These are phyloP conservation scores for Philereme vetulata DNA, from an alignment of 2,888 invertebrate genomes.

Conservation along the genomic window DNA sequence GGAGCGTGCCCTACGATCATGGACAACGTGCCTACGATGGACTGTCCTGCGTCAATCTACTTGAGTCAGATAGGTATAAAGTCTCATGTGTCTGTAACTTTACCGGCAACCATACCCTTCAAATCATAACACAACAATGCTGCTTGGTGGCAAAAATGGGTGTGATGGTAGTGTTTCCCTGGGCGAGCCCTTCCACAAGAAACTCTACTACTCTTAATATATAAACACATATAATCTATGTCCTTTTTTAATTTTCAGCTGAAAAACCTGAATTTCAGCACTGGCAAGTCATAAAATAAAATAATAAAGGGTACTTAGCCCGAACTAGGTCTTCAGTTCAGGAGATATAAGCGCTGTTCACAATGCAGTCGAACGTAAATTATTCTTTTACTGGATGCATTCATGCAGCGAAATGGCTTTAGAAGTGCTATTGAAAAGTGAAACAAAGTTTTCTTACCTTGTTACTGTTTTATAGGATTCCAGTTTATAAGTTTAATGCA, in stretches of 20 bases:
- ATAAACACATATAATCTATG: slow-evolving; percentile 3
- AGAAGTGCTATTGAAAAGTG: slow-evolving; percentile 11
- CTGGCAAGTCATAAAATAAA: slow-evolving; percentile 51
- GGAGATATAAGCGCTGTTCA: slow-evolving; percentile 19
- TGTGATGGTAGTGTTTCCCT: no score
- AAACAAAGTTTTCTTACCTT: slow-evolving; percentile 7
- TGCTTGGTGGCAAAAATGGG: no score
- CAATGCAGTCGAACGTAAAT: slow-evolving; percentile 23
- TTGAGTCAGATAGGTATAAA: no score
- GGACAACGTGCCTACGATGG: no score
- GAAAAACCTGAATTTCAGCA: slow-evolving; percentile 46
- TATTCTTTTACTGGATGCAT: slow-evolving; percentile 18
- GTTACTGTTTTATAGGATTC: not conserved
- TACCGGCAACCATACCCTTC: no score
- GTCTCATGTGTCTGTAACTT: no score
- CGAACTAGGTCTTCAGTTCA: slow-evolving; percentile 23
- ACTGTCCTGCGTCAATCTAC: no score
- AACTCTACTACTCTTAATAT: no score
- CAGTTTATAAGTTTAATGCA: no score
- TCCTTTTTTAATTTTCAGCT: slow-evolving; percentile 11
- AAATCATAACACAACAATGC: no score
- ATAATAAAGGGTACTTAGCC: slow-evolving; percentile 50
- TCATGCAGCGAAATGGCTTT: slow-evolving; percentile 11
- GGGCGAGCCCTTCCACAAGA: no score
- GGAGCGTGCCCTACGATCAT: no score